phyloP scores from a whole-genome alignment of 2,797 vertebrate species.

The Coccyzus lansbergi region DNA sequence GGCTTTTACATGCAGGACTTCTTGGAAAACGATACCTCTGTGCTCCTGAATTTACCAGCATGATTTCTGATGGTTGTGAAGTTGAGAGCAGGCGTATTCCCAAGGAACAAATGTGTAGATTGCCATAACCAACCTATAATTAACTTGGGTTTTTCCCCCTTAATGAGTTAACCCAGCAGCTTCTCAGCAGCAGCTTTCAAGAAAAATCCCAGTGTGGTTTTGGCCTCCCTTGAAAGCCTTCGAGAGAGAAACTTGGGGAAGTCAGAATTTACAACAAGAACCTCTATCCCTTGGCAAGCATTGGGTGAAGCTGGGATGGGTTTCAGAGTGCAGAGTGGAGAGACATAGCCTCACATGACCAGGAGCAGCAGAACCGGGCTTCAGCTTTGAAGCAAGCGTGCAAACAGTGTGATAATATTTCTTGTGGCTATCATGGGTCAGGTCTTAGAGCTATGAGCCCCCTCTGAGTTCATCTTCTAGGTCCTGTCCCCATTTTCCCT shows the following conservation, averaged over 20 bases:
- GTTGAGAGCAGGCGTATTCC: not conserved
- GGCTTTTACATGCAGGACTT: not conserved
- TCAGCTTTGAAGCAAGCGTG: not conserved
- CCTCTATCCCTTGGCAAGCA: not conserved
- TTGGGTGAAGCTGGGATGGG: not conserved
- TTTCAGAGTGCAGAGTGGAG: not conserved
- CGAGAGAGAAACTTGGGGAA: not conserved
- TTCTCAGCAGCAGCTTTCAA: slow-evolving; percentile 22
- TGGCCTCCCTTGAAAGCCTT: slow-evolving; percentile 45
- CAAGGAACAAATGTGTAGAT: slow-evolving; percentile 2
- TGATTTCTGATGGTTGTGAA: slow-evolving; percentile 46
- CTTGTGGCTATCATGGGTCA: not conserved
- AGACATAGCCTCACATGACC: rapidly evolving
- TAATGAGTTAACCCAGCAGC: slow-evolving; percentile 27
- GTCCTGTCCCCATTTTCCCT: not conserved
- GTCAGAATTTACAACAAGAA: not conserved
- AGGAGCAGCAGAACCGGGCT: not conserved
- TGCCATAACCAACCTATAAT: slow-evolving; percentile 15
- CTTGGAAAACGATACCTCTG: rapidly evolving
- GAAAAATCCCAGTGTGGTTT: slow-evolving; percentile 21
- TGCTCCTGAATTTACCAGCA: not conserved
- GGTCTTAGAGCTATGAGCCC: not conserved
- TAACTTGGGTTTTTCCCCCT: not conserved
- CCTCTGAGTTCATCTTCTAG: rapidly evolving
- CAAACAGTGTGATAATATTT: not conserved